phyloP scores from a whole-genome alignment of 2,113 vertebrate species.

The Columbina picui region DNA sequence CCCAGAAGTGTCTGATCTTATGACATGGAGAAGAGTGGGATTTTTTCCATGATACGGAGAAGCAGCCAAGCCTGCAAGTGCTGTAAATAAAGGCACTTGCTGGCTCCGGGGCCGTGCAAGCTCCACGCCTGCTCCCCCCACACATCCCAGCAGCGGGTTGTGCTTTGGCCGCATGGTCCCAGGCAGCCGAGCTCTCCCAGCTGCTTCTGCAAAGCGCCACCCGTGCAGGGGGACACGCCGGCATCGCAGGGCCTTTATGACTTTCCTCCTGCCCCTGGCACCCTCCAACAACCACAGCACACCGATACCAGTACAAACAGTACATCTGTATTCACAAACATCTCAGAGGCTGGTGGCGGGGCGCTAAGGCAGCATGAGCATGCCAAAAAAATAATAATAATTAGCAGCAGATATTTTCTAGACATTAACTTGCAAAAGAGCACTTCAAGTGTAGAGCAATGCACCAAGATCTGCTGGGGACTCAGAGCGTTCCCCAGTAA shows the following conservation, averaged over 20 bases:
- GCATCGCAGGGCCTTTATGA: not conserved
- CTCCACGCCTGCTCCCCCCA: not conserved
- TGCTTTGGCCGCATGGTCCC: not conserved
- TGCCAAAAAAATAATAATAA: not conserved
- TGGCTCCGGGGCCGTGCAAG: not conserved
- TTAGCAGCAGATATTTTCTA: not conserved
- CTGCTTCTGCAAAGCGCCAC: not conserved
- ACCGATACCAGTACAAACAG: not conserved
- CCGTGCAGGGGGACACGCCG: fast-evolving
- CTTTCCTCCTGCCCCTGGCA: not conserved
- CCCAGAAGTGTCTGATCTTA: not conserved
- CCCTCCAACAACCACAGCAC: not conserved
- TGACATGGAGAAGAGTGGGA: not conserved
- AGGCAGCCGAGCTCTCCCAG: not conserved
- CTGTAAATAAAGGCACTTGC: conserved; percentile 47
- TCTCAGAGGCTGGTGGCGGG: not conserved
- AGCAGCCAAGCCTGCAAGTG: not conserved
- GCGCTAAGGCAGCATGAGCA: not conserved
- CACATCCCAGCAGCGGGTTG: not conserved
- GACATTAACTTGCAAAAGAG: not conserved
- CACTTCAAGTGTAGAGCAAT: not conserved
- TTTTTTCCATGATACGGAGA: not conserved
- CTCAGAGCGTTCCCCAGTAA: fast-evolving
- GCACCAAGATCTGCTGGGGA: not conserved
- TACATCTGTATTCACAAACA: not conserved